Evolutionary conservation across 2,888 invertebrate species (phyloP).

Genomic region (Eupithecia pulchellata): DNA sequence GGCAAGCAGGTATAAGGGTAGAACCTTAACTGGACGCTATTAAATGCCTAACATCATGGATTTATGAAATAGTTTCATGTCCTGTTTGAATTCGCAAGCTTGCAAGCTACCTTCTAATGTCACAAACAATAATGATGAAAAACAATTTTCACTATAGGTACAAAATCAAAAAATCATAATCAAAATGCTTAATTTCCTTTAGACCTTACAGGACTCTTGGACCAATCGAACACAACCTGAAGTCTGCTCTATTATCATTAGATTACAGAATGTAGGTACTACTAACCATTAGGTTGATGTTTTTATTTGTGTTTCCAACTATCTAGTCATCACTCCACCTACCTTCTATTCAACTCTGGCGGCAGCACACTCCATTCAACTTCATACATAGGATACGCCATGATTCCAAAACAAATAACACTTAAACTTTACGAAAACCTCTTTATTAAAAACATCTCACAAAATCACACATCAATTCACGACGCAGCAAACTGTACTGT

Average conservation of each 20-base stretch:
- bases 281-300: too few species aligned
- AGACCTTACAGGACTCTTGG: too few species aligned
- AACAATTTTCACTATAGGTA: too few species aligned
- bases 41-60: too few species aligned
- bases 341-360: constrained; percentile 94
- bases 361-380: constrained; percentile 94
- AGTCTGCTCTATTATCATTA: background rate
- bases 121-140: too few species aligned
- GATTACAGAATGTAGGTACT: background rate
- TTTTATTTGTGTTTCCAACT: too few species aligned
- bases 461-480: constrained; percentile 68
- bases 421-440: constrained; percentile 57
- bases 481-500: constrained; percentile 78
- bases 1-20: background rate
- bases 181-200: too few species aligned
- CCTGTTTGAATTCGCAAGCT: too few species aligned
- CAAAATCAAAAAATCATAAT: too few species aligned
- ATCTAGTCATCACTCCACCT: constrained; percentile 53
- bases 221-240: background rate
- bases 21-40: background rate
- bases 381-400: constrained; percentile 88
- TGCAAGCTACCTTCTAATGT: background rate
- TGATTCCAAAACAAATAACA: constrained; percentile 59
- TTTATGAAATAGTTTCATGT: too few species aligned
- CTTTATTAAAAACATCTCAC: constrained; percentile 75